phyloP scores from a whole-genome alignment of 2,113 vertebrate genomes.

The Notothenia coriiceps region DNA sequence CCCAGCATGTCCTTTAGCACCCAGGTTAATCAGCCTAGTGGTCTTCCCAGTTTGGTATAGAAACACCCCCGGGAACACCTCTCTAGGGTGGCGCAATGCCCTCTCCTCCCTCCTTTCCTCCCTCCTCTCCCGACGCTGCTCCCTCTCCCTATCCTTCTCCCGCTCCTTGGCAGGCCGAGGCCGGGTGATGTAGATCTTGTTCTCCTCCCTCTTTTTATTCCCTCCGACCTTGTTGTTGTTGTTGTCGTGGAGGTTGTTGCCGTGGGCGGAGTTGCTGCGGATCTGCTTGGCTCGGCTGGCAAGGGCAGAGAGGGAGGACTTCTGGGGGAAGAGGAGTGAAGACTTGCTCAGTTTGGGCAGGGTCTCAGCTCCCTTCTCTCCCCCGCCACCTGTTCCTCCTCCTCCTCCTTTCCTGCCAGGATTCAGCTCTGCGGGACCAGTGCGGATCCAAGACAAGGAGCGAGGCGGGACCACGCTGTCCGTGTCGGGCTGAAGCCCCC shows the following conservation, averaged over 20 bases:
- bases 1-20: constrained; percentile 71
- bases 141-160: constrained; percentile 66
- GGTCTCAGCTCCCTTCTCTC: constrained; percentile 64
- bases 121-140: constrained; percentile 70
- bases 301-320: constrained; percentile 82
- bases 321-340: constrained; percentile 79
- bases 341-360: constrained; percentile 69
- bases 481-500: neutral
- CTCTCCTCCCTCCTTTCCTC: constrained; percentile 73
- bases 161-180: constrained; percentile 84
- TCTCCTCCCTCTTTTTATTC: constrained; percentile 76
- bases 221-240: constrained; percentile 35
- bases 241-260: constrained; percentile 43
- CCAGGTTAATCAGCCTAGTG: constrained; percentile 85
- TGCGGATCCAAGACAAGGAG: constrained; percentile 85
- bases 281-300: constrained; percentile 84
- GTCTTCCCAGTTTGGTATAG: constrained; percentile 87
- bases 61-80: constrained; percentile 89
- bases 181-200: constrained; percentile 93
- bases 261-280: constrained; percentile 82
- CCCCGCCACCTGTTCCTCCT: constrained; percentile 24
- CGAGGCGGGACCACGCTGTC: constrained; percentile 72
- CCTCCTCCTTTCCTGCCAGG: constrained; percentile 43
- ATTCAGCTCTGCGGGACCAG: constrained; percentile 61
- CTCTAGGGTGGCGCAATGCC: constrained; percentile 76